Base-by-base conservation (phyloP, 2,113 vertebrate genomes). In the Perccottus glenii region DNA sequence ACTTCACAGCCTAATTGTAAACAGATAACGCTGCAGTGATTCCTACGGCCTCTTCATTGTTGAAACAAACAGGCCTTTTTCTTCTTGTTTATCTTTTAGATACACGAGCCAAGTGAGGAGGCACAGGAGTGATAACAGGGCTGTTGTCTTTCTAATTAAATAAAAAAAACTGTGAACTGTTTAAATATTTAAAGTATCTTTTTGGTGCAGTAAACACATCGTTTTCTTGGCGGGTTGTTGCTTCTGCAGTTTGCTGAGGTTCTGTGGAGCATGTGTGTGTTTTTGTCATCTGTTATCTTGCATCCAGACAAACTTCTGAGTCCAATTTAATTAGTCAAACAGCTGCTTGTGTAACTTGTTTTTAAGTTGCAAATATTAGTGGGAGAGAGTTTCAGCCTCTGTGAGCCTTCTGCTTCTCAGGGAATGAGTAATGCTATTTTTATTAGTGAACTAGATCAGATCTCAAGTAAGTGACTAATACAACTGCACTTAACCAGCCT, bases 131-230 rank as follows among this genome's bases (percentile, higher is more conserved):
- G 60, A 66, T 69, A 74, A 75, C 63, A 72, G 60, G 50, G 75
- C 62, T 81, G 61, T 83, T 82, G 81, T 83, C 73, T 80, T 70
- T 86, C 65, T 72, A 80, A 83, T 78, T 85, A 67, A 55, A 32
- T 55, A 27, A 27, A 3, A 27, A 27, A 27, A 27, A 2, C 19
- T 27, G 19, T 15, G 6, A 55, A 12, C 6, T 66, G 47, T 87
- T 72, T 85, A 72, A 89, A 86, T 85, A 73, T 82, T 79, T 78
- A 56, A 75, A 78, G 5, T 40, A 5, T 40, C 36, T 19, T 19
- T 58, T 15, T 58, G 56, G n/a, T 43, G 56, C 36, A n/a, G 36
- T 58, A 15, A 42, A 43, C 40, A 55, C 52, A 55, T 55, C 52
- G 36, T 55, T 33, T 38, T 42, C 15, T 58, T 46, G 9, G 8